Percentiles rank a stretch among this genome's conserved stretches.
Evolutionary conservation across 2,113 vertebrate species (phyloP).

Genomic region (Grantiella picta): DNA sequence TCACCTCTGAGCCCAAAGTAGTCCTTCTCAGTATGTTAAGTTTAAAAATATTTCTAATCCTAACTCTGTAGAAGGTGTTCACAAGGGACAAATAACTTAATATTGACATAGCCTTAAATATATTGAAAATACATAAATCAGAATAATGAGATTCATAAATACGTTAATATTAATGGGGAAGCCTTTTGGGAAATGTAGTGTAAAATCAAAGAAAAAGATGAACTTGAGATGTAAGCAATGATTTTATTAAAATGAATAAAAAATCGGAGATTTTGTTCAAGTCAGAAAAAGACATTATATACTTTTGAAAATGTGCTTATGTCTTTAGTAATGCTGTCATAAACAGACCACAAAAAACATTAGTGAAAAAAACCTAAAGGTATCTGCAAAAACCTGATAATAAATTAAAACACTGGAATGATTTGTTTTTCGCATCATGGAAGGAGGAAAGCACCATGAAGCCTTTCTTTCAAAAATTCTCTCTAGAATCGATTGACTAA

Average conservation of each 20-base stretch:
- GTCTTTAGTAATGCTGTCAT: not conserved
- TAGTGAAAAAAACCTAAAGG: not conserved
- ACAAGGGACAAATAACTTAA: slow-evolving; percentile 70
- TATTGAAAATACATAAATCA: slow-evolving; percentile 73
- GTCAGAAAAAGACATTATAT: not conserved
- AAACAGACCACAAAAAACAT: not conserved
- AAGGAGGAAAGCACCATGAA: slow-evolving; percentile 25
- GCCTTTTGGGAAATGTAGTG: slow-evolving; percentile 64
- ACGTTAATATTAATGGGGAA: slow-evolving; percentile 71
- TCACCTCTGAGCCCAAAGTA: not conserved
- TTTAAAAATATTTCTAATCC: slow-evolving; percentile 58
- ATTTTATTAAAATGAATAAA: slow-evolving; percentile 57
- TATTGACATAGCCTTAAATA: slow-evolving; percentile 74
- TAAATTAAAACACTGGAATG: slow-evolving; percentile 2
- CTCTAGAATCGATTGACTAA: slow-evolving; percentile 11
- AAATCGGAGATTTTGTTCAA: slow-evolving; percentile 58
- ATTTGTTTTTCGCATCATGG: slow-evolving; percentile 28
- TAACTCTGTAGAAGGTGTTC: slow-evolving; percentile 63
- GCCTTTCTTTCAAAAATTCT: slow-evolving; percentile 41
- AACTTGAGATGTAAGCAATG: slow-evolving; percentile 45
- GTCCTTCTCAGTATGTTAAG: slow-evolving; percentile 19
- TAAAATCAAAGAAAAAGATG: slow-evolving; percentile 72
- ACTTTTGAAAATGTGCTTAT: not conserved
- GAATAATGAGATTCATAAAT: slow-evolving; percentile 73
- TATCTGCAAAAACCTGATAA: not conserved